Evolutionary conservation across 37 sponge, comb jelly and placozoan species (phyloP), one percentile per base, ranked within the genome.

Genomic region (Diacarnus erythraeanus): DNA sequence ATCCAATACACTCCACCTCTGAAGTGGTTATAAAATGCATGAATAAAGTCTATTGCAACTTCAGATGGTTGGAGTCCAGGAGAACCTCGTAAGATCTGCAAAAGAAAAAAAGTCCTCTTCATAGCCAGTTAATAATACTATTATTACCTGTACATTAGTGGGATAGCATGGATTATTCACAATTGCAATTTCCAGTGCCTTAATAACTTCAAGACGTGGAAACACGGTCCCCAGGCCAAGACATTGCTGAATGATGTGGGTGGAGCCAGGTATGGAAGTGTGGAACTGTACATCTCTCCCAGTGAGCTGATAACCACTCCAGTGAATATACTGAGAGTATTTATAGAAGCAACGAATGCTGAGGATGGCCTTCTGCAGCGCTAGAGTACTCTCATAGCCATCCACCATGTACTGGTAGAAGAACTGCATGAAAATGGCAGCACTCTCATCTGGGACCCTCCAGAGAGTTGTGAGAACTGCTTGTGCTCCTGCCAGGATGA

Each of bases 401-500:
- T 92, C 79, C 38, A 77, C 59, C 38, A 87, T 51, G 69, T 84
- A 86, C 35, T 79, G 87, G 69, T 94, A 94, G 71, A 94, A 90
- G 66, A 80, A 84, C 71, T 69, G 66, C 94, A 90, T 90, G 81
- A 94, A 90, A 37, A 81, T 61, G 35, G 56, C 27, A 21, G 94
- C 90, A 77, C 77, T 75, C 44, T 90, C 75, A 69, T 94, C 94
- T 3, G 91, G 91, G 17, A 90, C 88, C 33, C 81, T 72, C 84
- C 87, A 86, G 18, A 90, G 78, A 38, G 88, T 72, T 22, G 91
- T 86, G 51, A 94, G 59, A 8, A 94, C 91, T 37, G 88, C 59
- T 47, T 83, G 82, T 25, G 94, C 88, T 38, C 94, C 94, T 23
- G 94, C 91, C 1, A 83, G 58, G 26, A 94, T 77, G 61, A 94